phyloP scores from a whole-genome alignment of 2,888 invertebrate species.

The Psococerastis gibbosa region DNA sequence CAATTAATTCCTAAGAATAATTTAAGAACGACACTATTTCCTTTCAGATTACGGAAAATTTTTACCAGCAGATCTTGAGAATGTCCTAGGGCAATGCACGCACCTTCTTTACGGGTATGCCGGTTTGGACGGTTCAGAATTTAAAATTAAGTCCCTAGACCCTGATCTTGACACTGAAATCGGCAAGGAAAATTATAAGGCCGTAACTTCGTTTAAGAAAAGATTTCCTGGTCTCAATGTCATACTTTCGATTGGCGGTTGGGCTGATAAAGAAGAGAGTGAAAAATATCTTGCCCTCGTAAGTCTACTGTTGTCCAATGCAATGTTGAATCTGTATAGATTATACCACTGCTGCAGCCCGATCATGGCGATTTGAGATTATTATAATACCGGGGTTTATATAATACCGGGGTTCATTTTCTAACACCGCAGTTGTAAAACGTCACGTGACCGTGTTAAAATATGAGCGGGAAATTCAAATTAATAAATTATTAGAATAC shows the following conservation, averaged over 20 bases:
- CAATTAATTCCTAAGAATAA: too few species aligned
- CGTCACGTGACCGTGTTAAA: too few species aligned
- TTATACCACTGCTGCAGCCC: too few species aligned
- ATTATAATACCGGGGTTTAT: too few species aligned
- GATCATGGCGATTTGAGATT: too few species aligned
- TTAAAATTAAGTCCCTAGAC: slow-evolving; percentile 48
- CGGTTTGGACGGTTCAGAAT: slow-evolving; percentile 46
- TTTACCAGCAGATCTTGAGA: slow-evolving; percentile 47
- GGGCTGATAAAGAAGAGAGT: slow-evolving; percentile 36
- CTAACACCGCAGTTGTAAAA: too few species aligned
- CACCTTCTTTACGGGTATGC: slow-evolving; percentile 63
- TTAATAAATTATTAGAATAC: too few species aligned
- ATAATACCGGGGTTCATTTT: too few species aligned
- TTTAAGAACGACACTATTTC: too few species aligned
- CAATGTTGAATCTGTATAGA: too few species aligned
- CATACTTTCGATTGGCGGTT: slow-evolving; percentile 60
- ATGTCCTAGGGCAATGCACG: slow-evolving; percentile 56
- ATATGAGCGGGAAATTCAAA: too few species aligned
- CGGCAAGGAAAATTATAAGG: slow-evolving; percentile 48
- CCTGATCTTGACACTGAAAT: slow-evolving; percentile 54
- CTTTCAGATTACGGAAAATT: slow-evolving; percentile 57
- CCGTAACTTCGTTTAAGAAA: slow-evolving; percentile 47
- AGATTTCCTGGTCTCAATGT: slow-evolving; percentile 51
- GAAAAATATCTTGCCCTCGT: slow-evolving; percentile 18
- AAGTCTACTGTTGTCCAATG: too few species aligned